A percentile compares a stretch with the other conserved stretches of the same genome.
These are phyloP conservation scores for Erithacus rubecula DNA, from an alignment of 2,797 vertebrate species.

Conservation along the genomic window DNA sequence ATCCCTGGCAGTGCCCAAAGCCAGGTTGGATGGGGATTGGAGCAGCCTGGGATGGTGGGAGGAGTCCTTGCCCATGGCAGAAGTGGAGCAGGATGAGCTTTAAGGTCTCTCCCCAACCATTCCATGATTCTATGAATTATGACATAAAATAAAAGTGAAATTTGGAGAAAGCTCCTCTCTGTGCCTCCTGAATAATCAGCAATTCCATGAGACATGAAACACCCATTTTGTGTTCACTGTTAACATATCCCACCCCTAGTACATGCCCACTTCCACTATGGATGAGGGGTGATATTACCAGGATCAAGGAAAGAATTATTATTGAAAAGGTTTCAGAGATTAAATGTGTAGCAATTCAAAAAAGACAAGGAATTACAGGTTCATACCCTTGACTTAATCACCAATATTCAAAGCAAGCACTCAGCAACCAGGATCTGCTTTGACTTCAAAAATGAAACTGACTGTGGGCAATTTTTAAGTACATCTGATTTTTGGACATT, in stretches of 20 bases:
- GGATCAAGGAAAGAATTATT: background rate
- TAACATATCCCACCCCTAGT: background rate
- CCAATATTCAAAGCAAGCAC: background rate
- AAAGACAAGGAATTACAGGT: background rate
- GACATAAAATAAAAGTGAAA: background rate
- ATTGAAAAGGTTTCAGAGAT: background rate
- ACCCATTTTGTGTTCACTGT: rapidly evolving
- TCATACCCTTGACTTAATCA: background rate
- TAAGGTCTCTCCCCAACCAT: background rate
- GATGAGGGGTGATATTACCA: rapidly evolving
- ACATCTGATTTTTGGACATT: background rate
- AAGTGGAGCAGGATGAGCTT: rapidly evolving
- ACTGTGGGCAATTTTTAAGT: background rate
- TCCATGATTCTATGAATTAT: background rate
- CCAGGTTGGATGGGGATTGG: background rate
- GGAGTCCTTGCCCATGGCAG: background rate
- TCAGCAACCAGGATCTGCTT: background rate
- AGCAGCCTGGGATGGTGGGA: background rate
- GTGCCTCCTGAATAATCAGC: background rate
- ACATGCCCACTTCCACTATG: rapidly evolving
- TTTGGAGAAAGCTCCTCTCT: background rate
- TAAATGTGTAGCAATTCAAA: background rate
- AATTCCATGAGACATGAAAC: rapidly evolving
- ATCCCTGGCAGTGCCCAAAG: background rate
- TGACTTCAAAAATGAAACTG: background rate